Evolutionary conservation across 2,888 invertebrate species (phyloP).

Genomic region (Acanthosepion esculentum): DNA sequence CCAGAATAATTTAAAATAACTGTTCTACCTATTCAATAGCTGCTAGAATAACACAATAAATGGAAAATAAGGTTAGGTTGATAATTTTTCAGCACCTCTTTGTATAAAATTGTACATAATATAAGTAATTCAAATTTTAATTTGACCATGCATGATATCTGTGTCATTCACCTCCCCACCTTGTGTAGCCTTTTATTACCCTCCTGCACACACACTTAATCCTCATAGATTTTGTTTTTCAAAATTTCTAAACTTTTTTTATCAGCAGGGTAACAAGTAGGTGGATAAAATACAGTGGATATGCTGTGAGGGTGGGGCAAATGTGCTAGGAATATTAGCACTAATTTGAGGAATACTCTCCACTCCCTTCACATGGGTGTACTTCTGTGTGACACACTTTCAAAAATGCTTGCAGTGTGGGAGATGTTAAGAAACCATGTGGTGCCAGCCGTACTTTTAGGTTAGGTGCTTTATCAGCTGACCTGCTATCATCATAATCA

Average conservation of each 20-base stretch:
- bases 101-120: no score
- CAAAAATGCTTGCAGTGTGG: not conserved
- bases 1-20: no score
- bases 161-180: not conserved
- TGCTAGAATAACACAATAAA: no score
- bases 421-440: not conserved
- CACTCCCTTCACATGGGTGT: not conserved
- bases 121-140: no score
- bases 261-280: not conserved
- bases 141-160: no score
- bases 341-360: slow-evolving; percentile 11
- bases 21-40: no score
- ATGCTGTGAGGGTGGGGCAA: no score
- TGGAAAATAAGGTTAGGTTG: no score
- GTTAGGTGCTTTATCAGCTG: not conserved
- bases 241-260: not conserved
- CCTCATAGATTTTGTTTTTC: not conserved
- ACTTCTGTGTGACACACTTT: slow-evolving; percentile 18
- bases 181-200: not conserved
- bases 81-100: no score
- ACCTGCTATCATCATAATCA: not conserved
- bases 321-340: no score
- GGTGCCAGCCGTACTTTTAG: not conserved
- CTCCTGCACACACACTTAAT: not conserved
- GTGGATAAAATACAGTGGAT: not conserved